A percentile compares a stretch with the other conserved stretches of the same genome.
phyloP scores from a whole-genome alignment of 2,113 vertebrate genomes.

The Nerophis ophidion region DNA sequence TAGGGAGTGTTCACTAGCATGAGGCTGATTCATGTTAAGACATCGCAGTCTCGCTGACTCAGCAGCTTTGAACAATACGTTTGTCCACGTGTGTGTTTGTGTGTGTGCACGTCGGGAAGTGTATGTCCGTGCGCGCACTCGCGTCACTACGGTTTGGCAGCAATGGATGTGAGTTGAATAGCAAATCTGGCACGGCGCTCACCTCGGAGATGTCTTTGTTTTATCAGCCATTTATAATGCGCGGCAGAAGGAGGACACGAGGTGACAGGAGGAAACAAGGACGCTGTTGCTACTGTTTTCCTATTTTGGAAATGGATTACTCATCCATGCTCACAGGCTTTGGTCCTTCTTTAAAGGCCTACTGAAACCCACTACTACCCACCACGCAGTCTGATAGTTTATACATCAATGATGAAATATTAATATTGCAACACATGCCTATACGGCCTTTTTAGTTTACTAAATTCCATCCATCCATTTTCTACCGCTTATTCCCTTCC shows the following conservation, averaged over 20 bases:
- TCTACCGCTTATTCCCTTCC: too few species aligned
- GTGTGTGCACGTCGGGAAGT: slow-evolving; percentile 3
- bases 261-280: slow-evolving; percentile 52
- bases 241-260: slow-evolving; percentile 53
- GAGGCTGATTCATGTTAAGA: slow-evolving; percentile 52
- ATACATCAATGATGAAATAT: too few species aligned
- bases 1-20: slow-evolving; percentile 32
- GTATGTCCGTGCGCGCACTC: background rate
- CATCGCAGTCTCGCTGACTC: slow-evolving; percentile 63
- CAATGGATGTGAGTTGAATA: slow-evolving; percentile 61
- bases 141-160: slow-evolving; percentile 17
- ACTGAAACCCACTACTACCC: too few species aligned
- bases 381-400: too few species aligned
- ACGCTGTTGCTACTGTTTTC: slow-evolving; percentile 48
- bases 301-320: slow-evolving; percentile 15
- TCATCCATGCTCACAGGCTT: slow-evolving; percentile 28
- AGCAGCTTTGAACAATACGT: slow-evolving; percentile 64
- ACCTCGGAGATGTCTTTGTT: slow-evolving; percentile 65
- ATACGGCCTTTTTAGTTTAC: too few species aligned
- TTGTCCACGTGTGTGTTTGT: slow-evolving; percentile 9
- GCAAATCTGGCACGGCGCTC: slow-evolving; percentile 62
- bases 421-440: too few species aligned
- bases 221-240: slow-evolving; percentile 68
- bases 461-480: too few species aligned
- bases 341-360: background rate